Evolutionary conservation across 2,888 invertebrate genomes (phyloP).

Genomic region (Silvanus unidentatus): DNA sequence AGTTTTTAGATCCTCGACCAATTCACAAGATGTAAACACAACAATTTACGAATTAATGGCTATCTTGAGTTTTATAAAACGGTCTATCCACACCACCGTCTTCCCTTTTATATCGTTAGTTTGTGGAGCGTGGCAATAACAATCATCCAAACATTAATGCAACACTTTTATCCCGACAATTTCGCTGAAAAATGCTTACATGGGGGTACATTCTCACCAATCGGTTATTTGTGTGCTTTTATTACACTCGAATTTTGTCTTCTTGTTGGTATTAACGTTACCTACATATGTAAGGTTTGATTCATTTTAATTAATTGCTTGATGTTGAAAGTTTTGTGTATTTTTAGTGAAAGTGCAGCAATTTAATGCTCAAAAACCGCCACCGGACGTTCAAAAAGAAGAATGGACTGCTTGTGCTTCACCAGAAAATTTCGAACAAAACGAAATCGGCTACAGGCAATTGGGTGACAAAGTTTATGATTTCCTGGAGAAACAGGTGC

Average conservation of each 20-base stretch:
- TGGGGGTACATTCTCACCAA: conserved; percentile 49
- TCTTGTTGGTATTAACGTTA: conserved; percentile 48
- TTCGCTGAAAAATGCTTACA: conserved; percentile 50
- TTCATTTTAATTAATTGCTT: neutral
- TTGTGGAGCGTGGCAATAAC: conserved; percentile 56
- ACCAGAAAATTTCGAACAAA: conserved; percentile 48
- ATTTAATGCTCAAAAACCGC: conserved; percentile 55
- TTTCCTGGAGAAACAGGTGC: conserved; percentile 60
- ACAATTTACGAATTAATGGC: conserved; percentile 56
- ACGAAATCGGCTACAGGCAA: conserved; percentile 49
- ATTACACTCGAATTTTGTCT: conserved; percentile 50
- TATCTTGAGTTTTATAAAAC: conserved; percentile 64
- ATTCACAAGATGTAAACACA: conserved; percentile 54
- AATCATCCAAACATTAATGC: conserved; percentile 52
- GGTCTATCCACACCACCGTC: conserved; percentile 53
- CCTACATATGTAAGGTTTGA: conserved; percentile 50
- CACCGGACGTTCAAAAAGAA: conserved; percentile 60
- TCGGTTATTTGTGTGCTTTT: conserved; percentile 54
- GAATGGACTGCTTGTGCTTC: conserved; percentile 52
- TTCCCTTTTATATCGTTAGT: conserved; percentile 59
- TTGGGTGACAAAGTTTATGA: conserved; percentile 52
- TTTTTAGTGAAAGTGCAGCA: conserved; percentile 53
- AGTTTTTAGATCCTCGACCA: conserved; percentile 52
- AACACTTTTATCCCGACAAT: conserved; percentile 52
- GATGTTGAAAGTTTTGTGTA: neutral